Evolutionary conservation across 37 sponge, comb jelly and placozoan species (phyloP), one percentile per base, ranked within the genome.

Genomic region (Halisarca cf. caerulea): DNA sequence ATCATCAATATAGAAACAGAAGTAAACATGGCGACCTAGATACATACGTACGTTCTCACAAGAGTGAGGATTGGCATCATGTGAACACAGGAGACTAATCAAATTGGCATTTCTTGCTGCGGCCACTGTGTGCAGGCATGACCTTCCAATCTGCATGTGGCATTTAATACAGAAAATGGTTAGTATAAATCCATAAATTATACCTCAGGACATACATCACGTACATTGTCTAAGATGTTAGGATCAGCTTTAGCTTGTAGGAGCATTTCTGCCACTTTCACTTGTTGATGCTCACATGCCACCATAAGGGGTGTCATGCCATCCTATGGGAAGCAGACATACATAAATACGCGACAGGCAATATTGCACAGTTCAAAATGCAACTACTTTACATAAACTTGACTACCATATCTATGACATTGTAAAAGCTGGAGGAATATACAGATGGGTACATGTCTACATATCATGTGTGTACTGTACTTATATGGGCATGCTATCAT

Each of bases 281-380:
- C 4, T 68, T 68, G 69, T 3, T 34, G 32, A 34, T 68, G 69
- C 34, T 27, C 35, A 34, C 69, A 68, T 28, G 69, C 69, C 35
- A 68, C 28, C 69, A 68, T 68, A 18, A 68, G 35, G 35, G 69
- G 32, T 7, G 69, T 68, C 28, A 68, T 34, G 15, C 69, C 69
- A 68, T 68, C 28, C 69, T 68, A 34, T 20, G 64, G 25, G 15
- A 7, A 17, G 28, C 69, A 68, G 27, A 68, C 0, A 25, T 28
- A 68, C 30, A 34, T 1, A 18, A 54, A 11, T 54, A 5, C 25
- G 25, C 60, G 25, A 27, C 15, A 54, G 57, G 15, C 17, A 17
- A 54, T 11, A n/a, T n/a, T n/a, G n/a, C n/a, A n/a, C n/a, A n/a
- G n/a, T n/a, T n/a, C n/a, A n/a, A n/a, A n/a, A n/a, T n/a, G n/a